Evolutionary conservation across 2,113 vertebrate species (phyloP).

Genomic region (Callipepla squamata): DNA sequence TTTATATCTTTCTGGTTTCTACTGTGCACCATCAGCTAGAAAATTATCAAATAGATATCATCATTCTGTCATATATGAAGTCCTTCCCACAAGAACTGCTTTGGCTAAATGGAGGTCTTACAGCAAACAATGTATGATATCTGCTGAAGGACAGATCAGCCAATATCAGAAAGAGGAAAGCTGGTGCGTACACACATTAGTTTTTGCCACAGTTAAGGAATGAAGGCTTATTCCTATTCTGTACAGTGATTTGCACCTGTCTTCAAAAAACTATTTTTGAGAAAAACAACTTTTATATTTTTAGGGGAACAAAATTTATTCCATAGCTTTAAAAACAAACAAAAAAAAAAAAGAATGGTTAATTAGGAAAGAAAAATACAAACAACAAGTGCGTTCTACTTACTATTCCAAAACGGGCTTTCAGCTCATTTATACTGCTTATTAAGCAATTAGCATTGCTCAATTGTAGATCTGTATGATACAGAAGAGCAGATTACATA

Average conservation of each 20-base stretch:
- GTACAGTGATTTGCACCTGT: not conserved
- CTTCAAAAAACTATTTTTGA: not conserved
- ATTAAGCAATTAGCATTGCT: constrained; percentile 42
- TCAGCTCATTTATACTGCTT: constrained; percentile 37
- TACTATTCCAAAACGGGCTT: not conserved
- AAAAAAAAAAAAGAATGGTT: constrained; percentile 20
- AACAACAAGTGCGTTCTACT: constrained; percentile 21
- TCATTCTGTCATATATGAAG: not conserved
- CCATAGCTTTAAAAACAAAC: not conserved
- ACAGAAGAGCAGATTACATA: not conserved
- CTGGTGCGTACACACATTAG: rapidly evolving
- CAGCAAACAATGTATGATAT: not conserved
- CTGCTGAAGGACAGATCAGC: not conserved
- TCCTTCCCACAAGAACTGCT: not conserved
- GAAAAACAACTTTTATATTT: not conserved
- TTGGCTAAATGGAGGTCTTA: not conserved
- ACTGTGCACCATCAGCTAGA: not conserved
- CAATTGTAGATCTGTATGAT: not conserved
- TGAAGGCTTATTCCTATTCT: not conserved
- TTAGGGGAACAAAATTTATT: not conserved
- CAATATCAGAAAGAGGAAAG: not conserved
- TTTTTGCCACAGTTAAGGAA: not conserved
- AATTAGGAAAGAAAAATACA: constrained; percentile 27
- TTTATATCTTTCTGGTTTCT: not conserved
- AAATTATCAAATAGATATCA: not conserved